Conservation (phyloP, 2,888 invertebrate genomes). For the Ecliptopera silaceata region DNA sequence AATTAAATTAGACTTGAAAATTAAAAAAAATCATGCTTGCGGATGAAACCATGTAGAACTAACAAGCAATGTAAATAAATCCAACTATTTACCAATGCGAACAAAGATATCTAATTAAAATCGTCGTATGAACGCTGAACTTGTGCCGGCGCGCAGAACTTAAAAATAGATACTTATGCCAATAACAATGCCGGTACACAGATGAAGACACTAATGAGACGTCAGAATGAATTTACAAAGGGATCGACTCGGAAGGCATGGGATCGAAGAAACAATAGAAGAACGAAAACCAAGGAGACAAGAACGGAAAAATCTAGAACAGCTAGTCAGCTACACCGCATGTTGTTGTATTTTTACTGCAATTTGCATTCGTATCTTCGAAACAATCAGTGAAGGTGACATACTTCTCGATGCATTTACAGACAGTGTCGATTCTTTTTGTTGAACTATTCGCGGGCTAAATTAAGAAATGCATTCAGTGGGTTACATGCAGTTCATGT, state of each 20-base stretch:
- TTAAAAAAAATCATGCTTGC: background rate
- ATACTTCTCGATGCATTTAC: constrained; percentile 43
- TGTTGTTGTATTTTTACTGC: background rate
- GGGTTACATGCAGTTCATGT: constrained; percentile 5
- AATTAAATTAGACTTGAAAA: constrained; percentile 5
- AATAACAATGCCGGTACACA: constrained; percentile 60
- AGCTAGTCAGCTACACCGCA: constrained; percentile 12
- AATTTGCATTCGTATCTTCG: background rate
- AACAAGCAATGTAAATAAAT: constrained; percentile 1
- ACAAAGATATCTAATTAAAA: constrained; percentile 43
- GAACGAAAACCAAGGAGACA: constrained; percentile 32
- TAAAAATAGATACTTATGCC: constrained; percentile 64
- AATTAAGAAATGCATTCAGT: constrained; percentile 59
- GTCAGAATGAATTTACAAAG: constrained; percentile 54
- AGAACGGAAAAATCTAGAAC: too few species aligned
- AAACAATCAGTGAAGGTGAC: constrained; percentile 14
- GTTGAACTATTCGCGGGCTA: constrained; percentile 48
- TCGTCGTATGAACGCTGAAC: constrained; percentile 38
- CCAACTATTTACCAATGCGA: constrained; percentile 1
- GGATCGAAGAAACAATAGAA: constrained; percentile 45
- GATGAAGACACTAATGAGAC: constrained; percentile 71
- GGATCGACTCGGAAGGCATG: constrained; percentile 57
- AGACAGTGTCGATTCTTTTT: constrained; percentile 49
- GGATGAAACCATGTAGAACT: background rate
- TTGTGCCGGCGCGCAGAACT: constrained; percentile 46